Evolutionary conservation across 1,140 invertebrate genomes (phyloP), one percentile per base, ranked within the genome.

Genomic region (Drosophila biarmipes): DNA sequence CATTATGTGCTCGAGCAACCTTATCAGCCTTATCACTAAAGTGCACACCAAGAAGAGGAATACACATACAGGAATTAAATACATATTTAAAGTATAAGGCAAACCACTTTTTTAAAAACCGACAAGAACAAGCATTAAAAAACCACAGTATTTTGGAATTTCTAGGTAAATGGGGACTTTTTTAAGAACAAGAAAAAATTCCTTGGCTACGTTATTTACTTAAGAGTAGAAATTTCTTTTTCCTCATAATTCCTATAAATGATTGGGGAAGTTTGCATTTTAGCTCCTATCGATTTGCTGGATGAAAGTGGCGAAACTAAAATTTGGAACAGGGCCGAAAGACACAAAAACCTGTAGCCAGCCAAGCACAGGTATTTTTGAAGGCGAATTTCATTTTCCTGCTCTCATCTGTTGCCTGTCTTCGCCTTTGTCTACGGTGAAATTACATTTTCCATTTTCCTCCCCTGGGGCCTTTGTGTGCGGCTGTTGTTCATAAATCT

Each of bases 301-400:
- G 6, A 21, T 19, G 14, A 19, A 52, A 27, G 6, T 12, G 1
- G 24, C 2, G 19, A 51, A 64, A 24, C 15, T 0, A 10, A 8
- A 64, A 35, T 1, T 49, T 10, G 14, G 59, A 67, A 67, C 42
- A 12, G 17, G 6, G 15, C 15, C 10, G 19, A 51, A 11, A 27
- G 11, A 34, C n/a, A 27, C 29, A 19, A 15, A 49, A 34, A 34
- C n/a, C 14, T 14, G 8, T 11, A 24, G 24, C 4, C 21, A 49
- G 14, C 17, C n/a, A 46, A 31, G 27, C 42, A 27, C 51, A 27
- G 55, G 56, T 48, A 62, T 57, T 68, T 74, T 71, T 56, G 42
- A 62, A 78, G 52, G 62, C 57, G 69, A 75, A 84, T 75, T 82
- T 84, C 63, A 82, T 82, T 84, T 75, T 51, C 45, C 43, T 59